Evolutionary conservation across 2,888 invertebrate species (phyloP).

Genomic region (Bimastos eiseni): DNA sequence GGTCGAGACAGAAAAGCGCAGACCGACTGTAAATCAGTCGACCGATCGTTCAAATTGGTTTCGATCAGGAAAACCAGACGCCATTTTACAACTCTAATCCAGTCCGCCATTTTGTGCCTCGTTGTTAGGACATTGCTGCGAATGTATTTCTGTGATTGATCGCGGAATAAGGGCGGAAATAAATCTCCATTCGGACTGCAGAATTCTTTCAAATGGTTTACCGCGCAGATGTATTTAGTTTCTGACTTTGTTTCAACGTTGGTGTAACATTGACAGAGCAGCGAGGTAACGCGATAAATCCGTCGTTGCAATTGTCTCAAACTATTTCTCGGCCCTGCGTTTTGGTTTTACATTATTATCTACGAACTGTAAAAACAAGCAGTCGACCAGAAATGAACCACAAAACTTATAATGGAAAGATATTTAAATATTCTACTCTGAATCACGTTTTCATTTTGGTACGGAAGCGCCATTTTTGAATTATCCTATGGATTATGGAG

Average conservation of each 20-base stretch:
- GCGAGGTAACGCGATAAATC: neutral
- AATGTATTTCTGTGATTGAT: neutral
- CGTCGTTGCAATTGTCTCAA: neutral
- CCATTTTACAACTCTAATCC: neutral
- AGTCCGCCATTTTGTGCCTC: neutral
- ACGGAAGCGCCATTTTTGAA: neutral
- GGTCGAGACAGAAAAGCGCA: neutral
- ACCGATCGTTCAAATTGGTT: conserved; percentile 6
- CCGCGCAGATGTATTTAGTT: neutral
- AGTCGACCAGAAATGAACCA: neutral
- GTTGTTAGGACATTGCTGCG: neutral
- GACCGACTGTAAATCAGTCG: neutral
- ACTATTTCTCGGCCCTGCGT: neutral
- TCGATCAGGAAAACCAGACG: conserved; percentile 3
- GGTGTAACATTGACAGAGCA: neutral
- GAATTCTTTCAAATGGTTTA: neutral
- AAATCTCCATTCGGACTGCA: neutral
- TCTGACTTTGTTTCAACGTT: neutral
- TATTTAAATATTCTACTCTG: neutral
- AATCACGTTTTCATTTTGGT: neutral
- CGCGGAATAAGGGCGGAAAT: neutral
- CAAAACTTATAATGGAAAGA: neutral
- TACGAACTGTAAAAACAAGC: neutral
- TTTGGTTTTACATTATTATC: neutral
- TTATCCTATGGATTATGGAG: too few species aligned